A percentile compares a stretch with the other conserved stretches of the same genome.
Conservation (phyloP, 2,888 invertebrate genomes). For the Phyllotreta striolata region DNA sequence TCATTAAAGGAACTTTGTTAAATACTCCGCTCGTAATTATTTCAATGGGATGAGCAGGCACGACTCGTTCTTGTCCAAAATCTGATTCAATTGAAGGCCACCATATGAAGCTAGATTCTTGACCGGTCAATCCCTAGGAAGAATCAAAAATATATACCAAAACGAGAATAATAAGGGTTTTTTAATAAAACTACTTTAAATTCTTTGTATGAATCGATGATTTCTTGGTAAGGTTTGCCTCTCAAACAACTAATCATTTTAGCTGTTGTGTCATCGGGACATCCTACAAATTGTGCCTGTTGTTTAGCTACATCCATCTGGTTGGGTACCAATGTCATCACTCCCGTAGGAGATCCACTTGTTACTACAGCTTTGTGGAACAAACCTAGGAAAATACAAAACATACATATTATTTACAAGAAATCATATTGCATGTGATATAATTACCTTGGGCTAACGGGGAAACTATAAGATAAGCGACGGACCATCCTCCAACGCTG, state of each 20-base stretch:
- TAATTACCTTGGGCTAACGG: slow-evolving; percentile 68
- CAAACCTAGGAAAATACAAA: slow-evolving; percentile 65
- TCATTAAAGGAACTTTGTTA: slow-evolving; percentile 70
- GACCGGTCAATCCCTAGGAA: no score
- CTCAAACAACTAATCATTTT: slow-evolving; percentile 70
- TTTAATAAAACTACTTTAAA: slow-evolving; percentile 61
- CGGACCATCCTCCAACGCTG: slow-evolving; percentile 61
- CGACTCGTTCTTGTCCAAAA: no score
- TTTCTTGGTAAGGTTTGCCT: slow-evolving; percentile 62
- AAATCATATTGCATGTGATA: no score
- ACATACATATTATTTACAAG: no score
- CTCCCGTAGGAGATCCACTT: slow-evolving; percentile 70
- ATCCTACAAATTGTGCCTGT: slow-evolving; percentile 69
- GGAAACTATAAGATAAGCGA: slow-evolving; percentile 66
- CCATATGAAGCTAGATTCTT: no score
- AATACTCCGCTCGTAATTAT: slow-evolving; percentile 60
- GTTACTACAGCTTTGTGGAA: slow-evolving; percentile 76
- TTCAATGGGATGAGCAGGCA: no score
- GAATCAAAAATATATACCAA: no score
- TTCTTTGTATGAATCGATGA: slow-evolving; percentile 62
- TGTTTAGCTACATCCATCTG: slow-evolving; percentile 68
- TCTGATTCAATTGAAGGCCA: no score
- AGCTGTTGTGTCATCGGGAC: slow-evolving; percentile 65
- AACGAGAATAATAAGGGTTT: no score
- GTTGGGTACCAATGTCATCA: slow-evolving; percentile 64